Evolutionary conservation across 1,140 invertebrate species (phyloP), one percentile per base, ranked within the genome.

Genomic region (Planococcus citri): DNA sequence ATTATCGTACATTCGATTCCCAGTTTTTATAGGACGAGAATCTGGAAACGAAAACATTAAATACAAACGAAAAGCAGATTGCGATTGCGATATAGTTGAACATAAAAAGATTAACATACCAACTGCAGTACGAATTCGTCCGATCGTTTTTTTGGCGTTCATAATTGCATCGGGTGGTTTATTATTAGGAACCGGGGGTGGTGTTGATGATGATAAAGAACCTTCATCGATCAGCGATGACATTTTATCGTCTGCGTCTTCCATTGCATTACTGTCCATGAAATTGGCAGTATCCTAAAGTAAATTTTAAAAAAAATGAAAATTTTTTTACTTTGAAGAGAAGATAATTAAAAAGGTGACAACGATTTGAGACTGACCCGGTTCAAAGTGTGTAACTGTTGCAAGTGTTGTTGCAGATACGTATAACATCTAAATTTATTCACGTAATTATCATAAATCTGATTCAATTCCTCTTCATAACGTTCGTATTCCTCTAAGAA

Each of bases 401-500:
- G 86, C 64, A 89, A 82, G 71, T 88, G 82, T 72, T 88, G 85
- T 76, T 93, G 89, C 4, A 94, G 78, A 76, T 87, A 90, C n/a
- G 88, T 87, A 1, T 96, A 83, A 74, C 92, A 93, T 33, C 95
- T 85, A 76, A 93, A 89, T 69, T 92, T 87, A 67, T 89, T 81
- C 33, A 97, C 86, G 80, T 97, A 98, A 71, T 89, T 84, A 64
- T 92, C 86, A 79, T 97, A 98, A 14, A 95, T 79, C 74, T 84
- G 80, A 75, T 90, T 87, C 8, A 98, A 78, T 76, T 97, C 93
- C 58, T 83, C 80, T 79, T 99, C 95, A 12, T 95, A 82, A 60
- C 88, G 87, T 72, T 96, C 93, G 78, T 96, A 95, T 78, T 99
- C 97, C 75, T 96, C 91, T 85, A 98, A 90, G 78, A 97, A 98